Base-by-base conservation (phyloP, 2,888 invertebrate species). In the Andrena bicolor region DNA sequence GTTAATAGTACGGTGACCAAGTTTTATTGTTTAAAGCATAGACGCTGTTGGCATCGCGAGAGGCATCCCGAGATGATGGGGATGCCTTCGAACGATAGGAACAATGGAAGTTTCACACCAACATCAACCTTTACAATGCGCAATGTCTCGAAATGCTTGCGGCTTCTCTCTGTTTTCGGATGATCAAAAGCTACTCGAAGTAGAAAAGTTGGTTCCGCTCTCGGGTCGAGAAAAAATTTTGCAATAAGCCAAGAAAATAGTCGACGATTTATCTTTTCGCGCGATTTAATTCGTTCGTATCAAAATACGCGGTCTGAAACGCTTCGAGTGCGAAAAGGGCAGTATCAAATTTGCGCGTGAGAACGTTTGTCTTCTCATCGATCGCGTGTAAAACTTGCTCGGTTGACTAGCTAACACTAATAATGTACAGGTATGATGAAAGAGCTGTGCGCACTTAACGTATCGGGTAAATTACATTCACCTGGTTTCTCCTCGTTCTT, bases 331-430 rank as follows among this genome's bases (percentile, higher is more conserved):
- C 20, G 60, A 60, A 71, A 35, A 58, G 10, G 35, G 30, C 56
- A 63, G 48, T 71, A 72, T 72, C 63, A 68, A 80, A 78, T 80
- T 41, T 41, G 35, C 48, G 26, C 66, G 28, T 1, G 13, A 61
- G 41, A 63, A 76, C 63, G 56, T 30, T 30, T 32, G 20, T 35
- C 48, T 49, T 56, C 23, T 76, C 23, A 51, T 56, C 61, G 69
- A 66, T 70, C 53, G 8, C 69, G 51, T 71, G 63, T 48, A 80
- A 76, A 81, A 81, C 60, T 51, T 81, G 72, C 35, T 73, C 23
- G 35, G 86, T 88, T 92, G 91, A 92, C 91, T 92, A 92, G 91
- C 91, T 92, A 91, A 91, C 87, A 88, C 86, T 91, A 91, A 91
- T 83, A 86, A 89, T 87, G 81, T 89, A 83, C 77, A 82, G 70